Base-by-base conservation (phyloP, 1,140 invertebrate genomes). In the Adoxophyes honmai region DNA sequence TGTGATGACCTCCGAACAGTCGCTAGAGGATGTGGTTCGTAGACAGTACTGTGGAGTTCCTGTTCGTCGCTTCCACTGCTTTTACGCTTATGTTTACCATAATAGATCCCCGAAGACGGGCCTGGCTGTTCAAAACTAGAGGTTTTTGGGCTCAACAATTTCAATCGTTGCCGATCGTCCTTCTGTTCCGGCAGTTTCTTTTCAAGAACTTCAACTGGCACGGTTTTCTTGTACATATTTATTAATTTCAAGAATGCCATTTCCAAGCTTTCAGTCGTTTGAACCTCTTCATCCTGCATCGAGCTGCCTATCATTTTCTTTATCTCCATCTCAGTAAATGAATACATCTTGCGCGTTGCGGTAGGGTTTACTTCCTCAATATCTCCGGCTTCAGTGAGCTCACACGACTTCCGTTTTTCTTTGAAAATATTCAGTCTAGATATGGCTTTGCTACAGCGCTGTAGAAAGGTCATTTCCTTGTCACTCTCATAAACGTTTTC, bases 251-350 rank as follows among this genome's bases (percentile, higher is more conserved):
- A 15, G 52, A 42, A 5, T 34, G 16, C 4, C 54, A 76, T 72
- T 69, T 75, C 71, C 39, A 86, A 70, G 54, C 76, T 81, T 8
- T 64, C 64, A 11, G 73, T 73, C 4, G 82, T 85, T 73, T 88
- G 85, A 0, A 81, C 68, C 18, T 58, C 64, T 54, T 57, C 60
- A 42, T 82, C 69, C n/a, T 15, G 53, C 28, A 28, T 37, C 18
- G 21, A 39, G 5, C 34, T 51, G 34, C 39, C 33, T 33, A 38
- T 10, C 57, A 77, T 73, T 52, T 67, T 76, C 1, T 55, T 53
- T 51, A 86, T 39, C 48, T 84, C 82, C 2, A 69, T 21, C 66
- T 86, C 68, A 8, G 73, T 64, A 56, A 79, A 86, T 10, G 81
- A 78, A 62, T 61, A 81, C 34, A 62, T 57, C 21, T 28, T 28